Percentiles rank a stretch among this genome's conserved stretches.
Evolutionary conservation across 2,888 invertebrate genomes (phyloP).

Genomic region (Pseudococcus longispinus): DNA sequence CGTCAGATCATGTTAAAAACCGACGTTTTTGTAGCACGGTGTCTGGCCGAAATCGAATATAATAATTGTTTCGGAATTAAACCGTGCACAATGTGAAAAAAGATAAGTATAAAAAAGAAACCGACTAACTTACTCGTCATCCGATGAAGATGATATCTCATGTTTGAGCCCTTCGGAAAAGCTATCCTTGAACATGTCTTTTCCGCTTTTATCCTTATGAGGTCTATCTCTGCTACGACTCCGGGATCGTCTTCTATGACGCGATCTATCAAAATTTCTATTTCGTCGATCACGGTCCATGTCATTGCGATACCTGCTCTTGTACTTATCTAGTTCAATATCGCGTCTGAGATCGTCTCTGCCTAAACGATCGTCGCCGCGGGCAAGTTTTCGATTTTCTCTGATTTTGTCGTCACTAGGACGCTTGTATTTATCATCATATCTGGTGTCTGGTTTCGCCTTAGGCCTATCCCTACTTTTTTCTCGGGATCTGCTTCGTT

Average conservation of each 20-base stretch:
- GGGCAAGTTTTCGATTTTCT: slow-evolving; percentile 58
- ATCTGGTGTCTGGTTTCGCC: slow-evolving; percentile 32
- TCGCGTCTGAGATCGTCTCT: slow-evolving; percentile 59
- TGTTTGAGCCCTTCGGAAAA: slow-evolving; percentile 79
- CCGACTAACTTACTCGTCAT: slow-evolving; percentile 61
- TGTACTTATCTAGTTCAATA: slow-evolving; percentile 58
- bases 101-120: slow-evolving; percentile 29
- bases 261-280: slow-evolving; percentile 60
- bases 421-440: slow-evolving; percentile 59
- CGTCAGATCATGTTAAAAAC: not conserved
- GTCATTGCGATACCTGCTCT: slow-evolving; percentile 58
- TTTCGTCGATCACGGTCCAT: slow-evolving; percentile 60
- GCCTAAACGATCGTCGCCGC: slow-evolving; percentile 58
- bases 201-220: slow-evolving; percentile 57
- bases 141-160: slow-evolving; percentile 67
- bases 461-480: slow-evolving; percentile 57
- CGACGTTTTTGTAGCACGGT: slow-evolving; percentile 15
- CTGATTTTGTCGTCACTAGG: slow-evolving; percentile 61
- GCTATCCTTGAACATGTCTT: slow-evolving; percentile 70
- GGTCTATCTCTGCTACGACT: slow-evolving; percentile 58
- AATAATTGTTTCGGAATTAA: slow-evolving; percentile 25
- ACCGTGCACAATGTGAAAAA: slow-evolving; percentile 63
- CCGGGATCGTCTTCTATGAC: slow-evolving; percentile 57
- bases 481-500: slow-evolving; percentile 51
- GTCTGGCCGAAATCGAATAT: slow-evolving; percentile 32